These are phyloP conservation scores for Ficedula albicollis DNA, from an alignment of 2,797 vertebrate species.

Conservation along the genomic window DNA sequence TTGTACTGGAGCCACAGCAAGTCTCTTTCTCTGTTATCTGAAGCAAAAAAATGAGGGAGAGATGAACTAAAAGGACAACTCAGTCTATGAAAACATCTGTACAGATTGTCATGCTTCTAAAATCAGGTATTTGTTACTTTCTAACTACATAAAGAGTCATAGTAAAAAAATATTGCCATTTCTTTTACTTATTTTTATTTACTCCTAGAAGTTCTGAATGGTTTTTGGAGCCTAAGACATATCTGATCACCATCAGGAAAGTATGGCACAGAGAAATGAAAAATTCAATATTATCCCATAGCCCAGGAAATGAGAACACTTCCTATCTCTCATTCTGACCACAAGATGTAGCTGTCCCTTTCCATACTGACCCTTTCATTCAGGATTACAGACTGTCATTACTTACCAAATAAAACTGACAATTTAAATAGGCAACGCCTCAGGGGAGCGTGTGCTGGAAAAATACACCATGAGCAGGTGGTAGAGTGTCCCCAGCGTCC, in stretches of 20 bases:
- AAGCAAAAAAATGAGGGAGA: background rate
- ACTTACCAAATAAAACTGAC: background rate
- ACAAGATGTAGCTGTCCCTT: background rate
- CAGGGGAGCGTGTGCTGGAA: background rate
- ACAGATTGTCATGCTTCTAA: background rate
- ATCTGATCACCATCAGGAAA: background rate
- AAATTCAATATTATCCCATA: background rate
- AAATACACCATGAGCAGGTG: background rate
- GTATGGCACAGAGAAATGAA: accelerated
- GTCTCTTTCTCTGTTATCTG: background rate
- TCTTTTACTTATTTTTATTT: background rate
- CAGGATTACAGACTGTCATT: background rate
- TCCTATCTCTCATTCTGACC: background rate
- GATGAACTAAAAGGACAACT: background rate
- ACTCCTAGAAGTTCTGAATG: background rate
- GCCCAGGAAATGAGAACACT: background rate
- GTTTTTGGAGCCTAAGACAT: background rate
- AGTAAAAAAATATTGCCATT: background rate
- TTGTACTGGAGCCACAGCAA: background rate
- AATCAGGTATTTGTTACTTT: background rate
- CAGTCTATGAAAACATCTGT: background rate
- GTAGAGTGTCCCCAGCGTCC: background rate
- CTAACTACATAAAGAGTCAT: background rate
- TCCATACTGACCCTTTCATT: background rate
- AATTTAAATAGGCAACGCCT: background rate